Conservation (phyloP, 1,140 invertebrate genomes). For the Heliconius melpomene region DNA sequence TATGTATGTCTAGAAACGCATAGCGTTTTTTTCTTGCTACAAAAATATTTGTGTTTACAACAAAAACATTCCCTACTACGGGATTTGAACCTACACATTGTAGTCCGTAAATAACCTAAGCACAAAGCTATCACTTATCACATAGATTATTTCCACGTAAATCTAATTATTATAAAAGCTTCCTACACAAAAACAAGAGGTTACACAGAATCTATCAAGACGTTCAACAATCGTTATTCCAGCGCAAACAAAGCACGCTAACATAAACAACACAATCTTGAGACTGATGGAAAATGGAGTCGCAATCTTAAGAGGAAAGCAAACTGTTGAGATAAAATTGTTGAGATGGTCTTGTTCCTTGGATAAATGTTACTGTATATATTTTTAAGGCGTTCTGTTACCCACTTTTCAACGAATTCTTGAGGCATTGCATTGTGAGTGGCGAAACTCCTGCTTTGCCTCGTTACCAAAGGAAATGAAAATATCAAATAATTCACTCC, state of each 20-base stretch:
- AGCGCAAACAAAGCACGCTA: conserved; percentile 27
- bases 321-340: conserved; percentile 19
- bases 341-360: background rate
- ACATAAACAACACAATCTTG: conserved; percentile 31
- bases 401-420: too few species aligned
- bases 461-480: too few species aligned
- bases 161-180: conserved; percentile 15
- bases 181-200: conserved; percentile 1
- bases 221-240: conserved; percentile 16
- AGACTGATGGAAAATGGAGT: conserved; percentile 31
- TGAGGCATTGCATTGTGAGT: too few species aligned
- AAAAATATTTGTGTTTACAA: too few species aligned
- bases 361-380: background rate
- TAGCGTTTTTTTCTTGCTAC: too few species aligned
- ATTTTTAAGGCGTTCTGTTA: too few species aligned
- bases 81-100: background rate
- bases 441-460: too few species aligned
- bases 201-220: conserved; percentile 19
- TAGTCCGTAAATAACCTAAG: background rate
- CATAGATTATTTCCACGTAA: background rate
- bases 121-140: background rate
- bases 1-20: too few species aligned
- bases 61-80: background rate
- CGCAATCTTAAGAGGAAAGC: conserved; percentile 32
- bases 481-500: too few species aligned